These are phyloP conservation scores for Pheosia tremula DNA, from an alignment of 2,888 invertebrate genomes.

Conservation along the genomic window DNA sequence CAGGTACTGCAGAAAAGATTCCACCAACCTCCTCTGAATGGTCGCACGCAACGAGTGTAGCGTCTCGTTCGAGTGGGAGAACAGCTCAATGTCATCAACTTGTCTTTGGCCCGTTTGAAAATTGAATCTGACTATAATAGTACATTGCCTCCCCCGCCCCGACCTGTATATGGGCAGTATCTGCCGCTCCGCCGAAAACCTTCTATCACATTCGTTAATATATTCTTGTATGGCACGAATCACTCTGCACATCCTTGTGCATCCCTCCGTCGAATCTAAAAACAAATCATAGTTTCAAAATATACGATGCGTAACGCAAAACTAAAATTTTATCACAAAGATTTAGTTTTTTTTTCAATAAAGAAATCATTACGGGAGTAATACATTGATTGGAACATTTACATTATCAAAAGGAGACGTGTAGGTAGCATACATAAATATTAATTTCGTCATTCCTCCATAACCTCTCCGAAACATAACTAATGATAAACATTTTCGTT, in stretches of 20 bases:
- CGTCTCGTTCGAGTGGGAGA: slow-evolving; percentile 97
- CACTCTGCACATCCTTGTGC: slow-evolving; percentile 93
- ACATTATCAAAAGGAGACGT: too few relatives aligned
- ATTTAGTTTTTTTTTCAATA: too few relatives aligned
- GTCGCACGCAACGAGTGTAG: slow-evolving; percentile 93
- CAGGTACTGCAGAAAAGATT: not conserved
- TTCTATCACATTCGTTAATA: slow-evolving; percentile 96
- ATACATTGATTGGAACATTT: too few relatives aligned
- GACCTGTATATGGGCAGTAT: slow-evolving; percentile 96
- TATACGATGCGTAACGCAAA: too few relatives aligned
- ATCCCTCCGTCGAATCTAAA: slow-evolving; percentile 72
- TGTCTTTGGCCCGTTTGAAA: slow-evolving; percentile 95
- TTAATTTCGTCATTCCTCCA: too few relatives aligned
- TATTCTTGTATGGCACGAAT: slow-evolving; percentile 98
- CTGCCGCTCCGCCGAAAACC: slow-evolving; percentile 94
- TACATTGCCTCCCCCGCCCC: slow-evolving; percentile 95
- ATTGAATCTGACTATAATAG: slow-evolving; percentile 90
- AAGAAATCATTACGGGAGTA: too few relatives aligned
- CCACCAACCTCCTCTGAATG: slow-evolving; percentile 86
- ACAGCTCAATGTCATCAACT: slow-evolving; percentile 95
- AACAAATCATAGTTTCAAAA: slow-evolving; percentile 6
- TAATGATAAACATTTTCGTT: too few relatives aligned
- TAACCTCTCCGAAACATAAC: too few relatives aligned
- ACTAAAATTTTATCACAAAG: too few relatives aligned
- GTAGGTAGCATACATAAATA: too few relatives aligned